Conservation (phyloP, 2,113 vertebrate genomes). For the Myotis lucifugus region DNA sequence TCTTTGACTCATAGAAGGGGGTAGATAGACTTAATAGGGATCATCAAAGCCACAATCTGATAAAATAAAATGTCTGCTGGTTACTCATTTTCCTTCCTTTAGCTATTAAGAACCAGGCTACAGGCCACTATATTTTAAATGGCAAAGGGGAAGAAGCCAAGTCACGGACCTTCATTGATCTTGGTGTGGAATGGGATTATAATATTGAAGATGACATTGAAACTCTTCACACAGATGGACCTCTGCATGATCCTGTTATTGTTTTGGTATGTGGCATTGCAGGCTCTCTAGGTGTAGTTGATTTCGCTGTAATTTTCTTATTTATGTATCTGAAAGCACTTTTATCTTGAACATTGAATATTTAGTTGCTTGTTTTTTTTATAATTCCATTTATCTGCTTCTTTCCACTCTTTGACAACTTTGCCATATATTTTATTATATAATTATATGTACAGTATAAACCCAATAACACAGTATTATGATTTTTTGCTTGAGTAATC, state of each 20-base stretch:
- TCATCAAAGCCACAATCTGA: accelerated
- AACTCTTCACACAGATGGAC: conserved; percentile 94
- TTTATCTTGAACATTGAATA: background rate
- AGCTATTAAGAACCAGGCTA: conserved; percentile 99
- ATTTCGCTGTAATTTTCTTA: background rate
- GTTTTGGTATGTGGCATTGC: conserved; percentile 91
- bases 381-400: background rate
- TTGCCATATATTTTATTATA: background rate
- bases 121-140: conserved; percentile 97
- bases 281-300: accelerated
- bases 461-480: background rate
- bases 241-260: conserved; percentile 92
- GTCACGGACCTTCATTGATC: conserved; percentile 94
- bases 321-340: background rate
- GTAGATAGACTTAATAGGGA: background rate
- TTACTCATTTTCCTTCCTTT: conserved; percentile 66
- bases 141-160: conserved; percentile 94
- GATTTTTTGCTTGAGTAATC: background rate
- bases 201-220: conserved; percentile 91
- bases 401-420: background rate
- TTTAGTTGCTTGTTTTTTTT: background rate
- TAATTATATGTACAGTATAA: background rate
- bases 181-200: conserved; percentile 98
- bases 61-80: background rate
- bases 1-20: background rate